Conservation (phyloP, 2,113 vertebrate genomes). For the Xiphophorus hellerii region DNA sequence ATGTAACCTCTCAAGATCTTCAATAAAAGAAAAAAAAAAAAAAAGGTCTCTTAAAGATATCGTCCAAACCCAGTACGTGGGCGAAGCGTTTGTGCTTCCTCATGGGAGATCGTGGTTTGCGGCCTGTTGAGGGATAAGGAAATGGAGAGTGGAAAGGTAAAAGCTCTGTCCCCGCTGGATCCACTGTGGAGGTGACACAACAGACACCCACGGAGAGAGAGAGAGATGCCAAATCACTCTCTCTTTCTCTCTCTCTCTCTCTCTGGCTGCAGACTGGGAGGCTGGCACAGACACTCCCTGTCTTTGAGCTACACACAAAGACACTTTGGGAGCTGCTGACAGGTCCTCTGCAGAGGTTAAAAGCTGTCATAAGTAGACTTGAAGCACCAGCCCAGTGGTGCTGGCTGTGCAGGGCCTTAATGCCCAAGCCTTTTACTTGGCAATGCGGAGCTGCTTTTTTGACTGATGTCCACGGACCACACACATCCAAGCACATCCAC, state of each 20-base stretch:
- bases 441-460: constrained; percentile 21
- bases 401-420: constrained; percentile 42
- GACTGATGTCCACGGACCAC: constrained; percentile 29
- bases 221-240: constrained; percentile 68
- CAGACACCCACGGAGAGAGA: constrained; percentile 55
- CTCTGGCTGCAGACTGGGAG: constrained; percentile 45
- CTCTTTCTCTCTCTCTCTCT: constrained; percentile 45
- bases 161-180: constrained; percentile 54
- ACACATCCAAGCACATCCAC: constrained; percentile 12
- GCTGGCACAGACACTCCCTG: constrained; percentile 26
- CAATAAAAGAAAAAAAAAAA: too few relatives aligned
- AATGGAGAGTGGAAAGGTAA: constrained; percentile 64
- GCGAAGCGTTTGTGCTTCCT: constrained; percentile 18
- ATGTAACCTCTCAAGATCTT: background rate
- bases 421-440: constrained; percentile 35
- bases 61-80: background rate
- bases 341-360: constrained; percentile 75
- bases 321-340: constrained; percentile 65
- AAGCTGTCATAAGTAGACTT: constrained; percentile 65
- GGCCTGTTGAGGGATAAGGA: constrained; percentile 57
- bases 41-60: background rate
- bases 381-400: constrained; percentile 33
- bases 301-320: constrained; percentile 15
- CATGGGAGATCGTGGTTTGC: constrained; percentile 6
- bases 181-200: constrained; percentile 59